Conservation (phyloP, 1,140 invertebrate genomes). For the Cydia amplana region DNA sequence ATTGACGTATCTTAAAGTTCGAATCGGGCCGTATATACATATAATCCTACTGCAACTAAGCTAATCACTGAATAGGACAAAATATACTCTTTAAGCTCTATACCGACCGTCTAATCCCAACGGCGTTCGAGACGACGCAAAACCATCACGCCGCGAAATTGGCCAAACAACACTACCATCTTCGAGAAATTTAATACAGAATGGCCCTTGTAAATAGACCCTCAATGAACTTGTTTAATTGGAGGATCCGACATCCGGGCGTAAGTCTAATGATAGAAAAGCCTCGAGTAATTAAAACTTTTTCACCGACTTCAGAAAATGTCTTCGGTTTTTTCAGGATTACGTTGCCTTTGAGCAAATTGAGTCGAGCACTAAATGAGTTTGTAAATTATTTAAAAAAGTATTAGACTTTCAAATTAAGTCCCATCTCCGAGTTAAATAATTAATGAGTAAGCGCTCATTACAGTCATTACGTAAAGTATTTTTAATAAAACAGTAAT, state of each 20-base stretch:
- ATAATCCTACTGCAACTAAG: too few relatives aligned
- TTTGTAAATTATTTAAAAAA: constrained; percentile 22
- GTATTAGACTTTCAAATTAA: constrained; percentile 6
- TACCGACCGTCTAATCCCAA: not conserved
- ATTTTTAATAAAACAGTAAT: not conserved
- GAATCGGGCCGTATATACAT: too few relatives aligned
- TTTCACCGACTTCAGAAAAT: constrained; percentile 18
- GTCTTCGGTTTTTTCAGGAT: constrained; percentile 18
- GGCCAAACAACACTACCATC: not conserved
- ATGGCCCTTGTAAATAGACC: constrained; percentile 21
- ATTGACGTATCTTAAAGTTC: too few relatives aligned
- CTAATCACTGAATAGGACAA: too few relatives aligned
- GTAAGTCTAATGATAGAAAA: constrained; percentile 30
- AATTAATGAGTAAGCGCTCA: not conserved
- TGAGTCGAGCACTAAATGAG: constrained; percentile 22
- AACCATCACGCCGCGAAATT: not conserved
- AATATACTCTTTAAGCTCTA: too few relatives aligned
- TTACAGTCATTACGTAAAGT: not conserved
- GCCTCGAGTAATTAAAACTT: constrained; percentile 30
- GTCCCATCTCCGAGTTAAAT: not conserved
- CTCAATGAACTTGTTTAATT: constrained; percentile 22
- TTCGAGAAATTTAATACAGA: not conserved
- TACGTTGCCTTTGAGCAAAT: constrained; percentile 26
- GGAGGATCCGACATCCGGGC: constrained; percentile 18
- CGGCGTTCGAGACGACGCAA: not conserved